Base-by-base conservation (phyloP, 1,140 invertebrate genomes). In the Lanistes nyassanus region DNA sequence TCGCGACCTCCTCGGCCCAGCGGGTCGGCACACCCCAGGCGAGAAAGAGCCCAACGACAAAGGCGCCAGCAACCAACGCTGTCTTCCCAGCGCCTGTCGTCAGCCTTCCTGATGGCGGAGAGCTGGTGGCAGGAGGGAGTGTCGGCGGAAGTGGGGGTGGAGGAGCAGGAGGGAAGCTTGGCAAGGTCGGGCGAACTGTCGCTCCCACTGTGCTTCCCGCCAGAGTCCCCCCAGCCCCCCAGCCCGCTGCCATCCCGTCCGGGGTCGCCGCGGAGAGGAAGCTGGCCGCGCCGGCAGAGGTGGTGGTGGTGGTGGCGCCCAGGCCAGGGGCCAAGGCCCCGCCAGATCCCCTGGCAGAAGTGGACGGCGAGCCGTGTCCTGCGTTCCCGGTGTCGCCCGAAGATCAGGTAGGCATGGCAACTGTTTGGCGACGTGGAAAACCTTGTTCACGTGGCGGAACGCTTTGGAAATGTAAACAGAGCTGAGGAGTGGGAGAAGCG, bases 1-100 rank as follows among this genome's bases (percentile, higher is more conserved):
- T 23, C 21, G n/a, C 74, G 23, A 47, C 36, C 42, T 51, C 70
- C 83, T 55, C 73, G 82, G 51, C 65, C 67, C 47, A 69, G 64
- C 23, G 65, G 42, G 65, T 80, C 73, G 75, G 68, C 66, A 74
- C 42, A 66, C 75, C 23, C 5, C 72, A n/a, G n/a, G n/a, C n/a
- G n/a, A n/a, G n/a, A n/a, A n/a, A n/a, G n/a, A n/a, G 51, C 65
- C 67, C 47, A 69, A 58, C 23, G 65, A 19, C 60, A 9, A 56
- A 56, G 23, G 13, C 42, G 19, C 53, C 67, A 2, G 6, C 21
- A n/a, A 56, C 26, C 16, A 47, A 68, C 37, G 51, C 51, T 21
- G 23, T 16, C 39, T 6, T 19, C 13, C 26, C 56, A 7, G 9
- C 29, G 16, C 29, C 53, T 3, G 23, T 75, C 60, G 60, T 58